Conservation (phyloP, 2,888 invertebrate species). For the Coenonympha arcania region DNA sequence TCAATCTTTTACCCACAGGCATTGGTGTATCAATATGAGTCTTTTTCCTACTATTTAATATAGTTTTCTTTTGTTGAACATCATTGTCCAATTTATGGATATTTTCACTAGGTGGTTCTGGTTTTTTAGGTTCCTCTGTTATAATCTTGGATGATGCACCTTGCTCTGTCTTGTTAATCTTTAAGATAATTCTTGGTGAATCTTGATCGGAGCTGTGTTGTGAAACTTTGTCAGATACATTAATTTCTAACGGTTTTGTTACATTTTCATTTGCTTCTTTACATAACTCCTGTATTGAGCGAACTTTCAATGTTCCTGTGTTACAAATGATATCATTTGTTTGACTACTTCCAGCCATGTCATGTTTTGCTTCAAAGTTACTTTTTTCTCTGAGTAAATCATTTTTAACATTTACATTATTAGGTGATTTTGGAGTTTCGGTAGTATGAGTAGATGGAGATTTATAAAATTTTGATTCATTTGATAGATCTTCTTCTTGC, state of each 20-base stretch:
- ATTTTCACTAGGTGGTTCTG: slow-evolving; percentile 45
- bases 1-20: slow-evolving; percentile 56
- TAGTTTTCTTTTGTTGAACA: slow-evolving; percentile 34
- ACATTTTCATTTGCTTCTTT: slow-evolving; percentile 48
- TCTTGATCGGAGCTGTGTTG: slow-evolving; percentile 65
- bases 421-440: slow-evolving; percentile 18
- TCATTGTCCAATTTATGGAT: slow-evolving; percentile 48
- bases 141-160: slow-evolving; percentile 68
- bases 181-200: slow-evolving; percentile 76
- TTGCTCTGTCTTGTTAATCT: slow-evolving; percentile 77
- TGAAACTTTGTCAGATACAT: slow-evolving; percentile 53
- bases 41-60: slow-evolving; percentile 54
- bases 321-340: slow-evolving; percentile 23
- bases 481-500: slow-evolving; percentile 39
- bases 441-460: slow-evolving; percentile 28
- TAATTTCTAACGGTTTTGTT: slow-evolving; percentile 67
- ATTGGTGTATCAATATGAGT: slow-evolving; percentile 41
- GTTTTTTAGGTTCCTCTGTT: slow-evolving; percentile 55
- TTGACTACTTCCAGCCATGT: slow-evolving; percentile 30
- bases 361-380: slow-evolving; percentile 17
- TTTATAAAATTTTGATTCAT: slow-evolving; percentile 34
- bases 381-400: slow-evolving; percentile 20
- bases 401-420: slow-evolving; percentile 17
- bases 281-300: slow-evolving; percentile 41
- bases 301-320: slow-evolving; percentile 30